Evolutionary conservation across 2,888 invertebrate genomes (phyloP).

Genomic region (Agonum fuliginosum): DNA sequence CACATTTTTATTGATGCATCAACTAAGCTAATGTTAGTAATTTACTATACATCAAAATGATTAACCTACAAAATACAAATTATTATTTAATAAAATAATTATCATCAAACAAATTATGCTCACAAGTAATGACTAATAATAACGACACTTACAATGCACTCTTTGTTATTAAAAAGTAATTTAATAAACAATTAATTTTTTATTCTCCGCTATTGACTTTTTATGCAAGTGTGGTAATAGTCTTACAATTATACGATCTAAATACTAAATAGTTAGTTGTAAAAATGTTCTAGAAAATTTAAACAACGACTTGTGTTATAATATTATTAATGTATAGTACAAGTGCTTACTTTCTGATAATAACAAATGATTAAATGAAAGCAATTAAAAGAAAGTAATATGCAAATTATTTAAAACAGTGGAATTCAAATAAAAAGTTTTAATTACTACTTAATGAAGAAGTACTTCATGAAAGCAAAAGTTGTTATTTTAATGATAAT

Average conservation of each 20-base stretch:
- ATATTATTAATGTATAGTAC: no score
- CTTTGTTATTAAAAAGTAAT: slow-evolving; percentile 52
- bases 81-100: slow-evolving; percentile 19
- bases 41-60: no score
- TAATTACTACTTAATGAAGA: background rate
- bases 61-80: no score
- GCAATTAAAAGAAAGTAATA: slow-evolving; percentile 6
- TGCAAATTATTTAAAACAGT: background rate
- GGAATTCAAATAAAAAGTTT: background rate
- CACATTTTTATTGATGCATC: no score
- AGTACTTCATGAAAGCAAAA: no score
- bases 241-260: background rate
- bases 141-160: slow-evolving; percentile 24
- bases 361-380: background rate
- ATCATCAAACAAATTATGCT: slow-evolving; percentile 41
- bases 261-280: background rate
- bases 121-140: slow-evolving; percentile 8
- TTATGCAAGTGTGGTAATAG: background rate
- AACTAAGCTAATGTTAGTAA: background rate
- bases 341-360: background rate
- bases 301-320: background rate
- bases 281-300: background rate
- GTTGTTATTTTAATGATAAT: no score
- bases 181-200: slow-evolving; percentile 48
- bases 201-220: slow-evolving; percentile 1